A percentile compares a stretch with the other conserved stretches of the same genome.
These are phyloP conservation scores for Heliothis virescens DNA, from an alignment of 1,140 invertebrate genomes.

Conservation along the genomic window DNA sequence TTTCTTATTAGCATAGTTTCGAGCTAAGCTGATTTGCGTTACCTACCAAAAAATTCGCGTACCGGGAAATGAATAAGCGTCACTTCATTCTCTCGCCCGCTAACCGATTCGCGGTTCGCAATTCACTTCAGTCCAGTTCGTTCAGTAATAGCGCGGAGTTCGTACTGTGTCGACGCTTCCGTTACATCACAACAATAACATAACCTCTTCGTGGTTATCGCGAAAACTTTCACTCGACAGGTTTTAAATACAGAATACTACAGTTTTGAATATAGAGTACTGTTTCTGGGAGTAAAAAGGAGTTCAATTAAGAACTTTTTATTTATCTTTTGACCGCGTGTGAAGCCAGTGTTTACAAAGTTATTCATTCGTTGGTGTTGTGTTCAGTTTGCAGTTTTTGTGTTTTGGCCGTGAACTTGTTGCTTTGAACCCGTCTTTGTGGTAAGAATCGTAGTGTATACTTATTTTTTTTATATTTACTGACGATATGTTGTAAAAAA, in stretches of 20 bases:
- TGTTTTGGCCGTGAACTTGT: conserved; percentile 75
- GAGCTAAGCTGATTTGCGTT: no score
- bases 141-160: conserved; percentile 73
- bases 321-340: conserved; percentile 52
- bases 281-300: neutral
- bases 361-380: conserved; percentile 71
- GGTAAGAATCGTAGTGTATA: conserved; percentile 55
- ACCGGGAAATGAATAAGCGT: neutral
- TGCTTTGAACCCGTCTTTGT: conserved; percentile 63
- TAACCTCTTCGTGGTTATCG: conserved; percentile 70
- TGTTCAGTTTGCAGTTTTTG: conserved; percentile 64
- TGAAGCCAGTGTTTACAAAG: conserved; percentile 75
- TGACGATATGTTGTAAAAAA: neutral
- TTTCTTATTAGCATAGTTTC: no score
- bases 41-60: neutral
- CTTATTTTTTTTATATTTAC: neutral
- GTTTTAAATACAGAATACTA: conserved; percentile 42
- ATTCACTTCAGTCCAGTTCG: conserved; percentile 67
- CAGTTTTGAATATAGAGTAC: conserved; percentile 19
- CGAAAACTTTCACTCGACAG: conserved; percentile 59
- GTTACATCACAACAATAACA: conserved; percentile 66
- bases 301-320: conserved; percentile 33
- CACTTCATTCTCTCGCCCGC: conserved; percentile 13
- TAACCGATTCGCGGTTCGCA: conserved; percentile 63
- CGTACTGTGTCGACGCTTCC: conserved; percentile 63